Evolutionary conservation across 35 echinoderm and acorn worm species (phyloP), one percentile per base, ranked within the genome.

Genomic region (Strongylocentrotus purpuratus): DNA sequence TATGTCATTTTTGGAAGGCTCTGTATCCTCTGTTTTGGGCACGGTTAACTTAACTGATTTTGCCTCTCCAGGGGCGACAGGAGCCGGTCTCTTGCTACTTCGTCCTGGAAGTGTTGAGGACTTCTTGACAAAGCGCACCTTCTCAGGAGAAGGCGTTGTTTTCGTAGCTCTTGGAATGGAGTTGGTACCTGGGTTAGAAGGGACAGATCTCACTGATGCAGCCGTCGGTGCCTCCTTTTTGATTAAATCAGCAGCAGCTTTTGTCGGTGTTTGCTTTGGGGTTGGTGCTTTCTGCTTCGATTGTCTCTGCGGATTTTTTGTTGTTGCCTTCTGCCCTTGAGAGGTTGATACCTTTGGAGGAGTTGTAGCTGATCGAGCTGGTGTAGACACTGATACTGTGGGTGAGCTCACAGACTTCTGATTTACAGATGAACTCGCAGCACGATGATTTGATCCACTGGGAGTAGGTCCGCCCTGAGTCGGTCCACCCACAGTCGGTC

Each of bases 61-160:
- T 15, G 17, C 31, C 46, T 93, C 46, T 93, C 33, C 91, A 22
- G 91, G 91, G n/a, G 91, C 91, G 10, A 17, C 33, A 93, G 91
- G 91, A 33, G 91, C 91, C 18, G 0, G 46, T 48, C 91, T 33
- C n/a, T 93, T 93, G 46, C 48, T 93, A 4, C 46, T 14, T 18
- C 48, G 46, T 22, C 10, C 45, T 58, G 47, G 91, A 47, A 58
- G 48, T 20, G 48, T 93, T 5, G 45, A 33, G 17, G 46, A 50
- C 31, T 93, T 93, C 91, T 93, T 93, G 18, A 48, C 48, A 46
- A 52, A 93, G 45, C n/a, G 65, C 22, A 78, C 20, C n/a, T 2
- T 89, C 32, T 46, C 87, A 18, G 87, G 87, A 33, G 87, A 89
- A 46, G 87, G 33, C 25, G 87, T 45, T 45, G 87, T 45, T 46